Conservation (phyloP, 2,888 invertebrate genomes). For the Plebejus anna region DNA sequence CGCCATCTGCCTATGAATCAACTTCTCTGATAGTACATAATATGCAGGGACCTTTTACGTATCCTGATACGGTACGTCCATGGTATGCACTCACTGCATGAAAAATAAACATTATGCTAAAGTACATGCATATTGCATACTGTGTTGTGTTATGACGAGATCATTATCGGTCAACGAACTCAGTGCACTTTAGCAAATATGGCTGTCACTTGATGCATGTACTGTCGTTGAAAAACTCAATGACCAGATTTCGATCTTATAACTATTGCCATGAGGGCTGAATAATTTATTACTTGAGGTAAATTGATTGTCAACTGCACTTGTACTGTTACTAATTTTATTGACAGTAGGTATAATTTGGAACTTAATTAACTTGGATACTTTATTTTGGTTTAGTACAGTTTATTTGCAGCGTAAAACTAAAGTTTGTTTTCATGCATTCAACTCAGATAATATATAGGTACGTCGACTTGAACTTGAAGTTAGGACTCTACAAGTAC, state of each 20-base stretch:
- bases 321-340: neutral
- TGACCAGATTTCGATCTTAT: neutral
- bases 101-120: neutral
- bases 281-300: neutral
- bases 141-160: neutral
- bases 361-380: neutral
- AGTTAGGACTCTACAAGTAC: too few species aligned
- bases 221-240: neutral
- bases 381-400: too few species aligned
- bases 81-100: neutral
- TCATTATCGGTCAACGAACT: neutral
- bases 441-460: too few species aligned
- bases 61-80: neutral
- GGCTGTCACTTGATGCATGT: neutral
- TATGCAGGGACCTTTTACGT: neutral
- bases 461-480: too few species aligned
- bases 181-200: neutral
- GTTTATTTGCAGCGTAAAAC: too few species aligned
- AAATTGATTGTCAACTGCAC: too few species aligned
- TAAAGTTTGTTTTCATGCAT: too few species aligned
- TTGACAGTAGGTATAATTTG: neutral
- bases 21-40: too few species aligned
- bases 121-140: neutral
- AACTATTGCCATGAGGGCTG: neutral
- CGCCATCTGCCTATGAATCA: too few species aligned